phyloP scores from a whole-genome alignment of 1,140 invertebrate species.

The Hestina assimilis region DNA sequence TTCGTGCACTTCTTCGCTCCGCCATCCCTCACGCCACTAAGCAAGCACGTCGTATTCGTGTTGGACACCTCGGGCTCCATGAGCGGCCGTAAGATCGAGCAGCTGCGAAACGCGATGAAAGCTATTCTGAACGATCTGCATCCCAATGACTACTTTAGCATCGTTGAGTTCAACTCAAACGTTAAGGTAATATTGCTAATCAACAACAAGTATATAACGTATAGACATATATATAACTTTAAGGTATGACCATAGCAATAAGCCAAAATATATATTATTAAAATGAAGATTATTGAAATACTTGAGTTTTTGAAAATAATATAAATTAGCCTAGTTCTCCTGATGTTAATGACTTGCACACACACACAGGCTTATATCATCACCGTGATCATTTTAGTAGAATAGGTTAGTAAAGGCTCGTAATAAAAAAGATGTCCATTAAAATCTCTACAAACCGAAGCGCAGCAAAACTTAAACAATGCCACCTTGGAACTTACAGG shows the following conservation, averaged over 20 bases:
- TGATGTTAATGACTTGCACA: neutral
- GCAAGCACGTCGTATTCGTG: slow-evolving; percentile 85
- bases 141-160: slow-evolving; percentile 82
- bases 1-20: slow-evolving; percentile 89
- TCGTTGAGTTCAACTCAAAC: slow-evolving; percentile 81
- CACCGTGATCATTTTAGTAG: too few relatives aligned
- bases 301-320: too few relatives aligned
- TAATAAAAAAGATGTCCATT: too few relatives aligned
- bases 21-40: slow-evolving; percentile 77
- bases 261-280: too few relatives aligned
- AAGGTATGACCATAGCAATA: neutral
- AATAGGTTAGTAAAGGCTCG: too few relatives aligned
- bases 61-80: slow-evolving; percentile 86
- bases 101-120: slow-evolving; percentile 84
- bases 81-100: slow-evolving; percentile 81
- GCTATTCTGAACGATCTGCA: slow-evolving; percentile 82
- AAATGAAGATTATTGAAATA: too few relatives aligned
- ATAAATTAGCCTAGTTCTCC: too few relatives aligned
- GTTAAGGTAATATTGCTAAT: slow-evolving; percentile 66
- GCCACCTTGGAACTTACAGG: too few relatives aligned
- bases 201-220: neutral
- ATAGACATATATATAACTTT: neutral
- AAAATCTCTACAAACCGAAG: too few relatives aligned
- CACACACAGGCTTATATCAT: too few relatives aligned
- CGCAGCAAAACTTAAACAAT: too few relatives aligned